Evolutionary conservation across 92 coral and sea anemone species (phyloP).

Genomic region (Meandrina meandrites): DNA sequence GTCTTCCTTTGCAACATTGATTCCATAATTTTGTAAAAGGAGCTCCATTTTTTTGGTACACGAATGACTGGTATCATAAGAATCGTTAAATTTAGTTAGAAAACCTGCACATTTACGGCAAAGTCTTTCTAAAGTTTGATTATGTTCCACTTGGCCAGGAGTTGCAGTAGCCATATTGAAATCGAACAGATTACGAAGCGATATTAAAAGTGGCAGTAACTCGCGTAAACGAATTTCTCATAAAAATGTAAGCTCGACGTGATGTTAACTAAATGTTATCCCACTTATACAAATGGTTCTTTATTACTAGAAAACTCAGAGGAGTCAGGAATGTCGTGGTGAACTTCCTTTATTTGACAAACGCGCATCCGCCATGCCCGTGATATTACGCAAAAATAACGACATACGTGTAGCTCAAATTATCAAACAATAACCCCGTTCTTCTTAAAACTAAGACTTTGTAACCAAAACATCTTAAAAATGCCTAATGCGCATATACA

Average conservation of each 20-base stretch:
- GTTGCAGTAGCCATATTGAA: neutral
- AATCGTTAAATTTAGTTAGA: too few relatives aligned
- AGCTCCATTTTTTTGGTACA: too few relatives aligned
- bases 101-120: neutral
- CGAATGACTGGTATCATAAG: too few relatives aligned
- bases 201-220: neutral
- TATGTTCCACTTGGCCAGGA: neutral
- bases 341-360: constrained; percentile 6
- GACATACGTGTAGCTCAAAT: neutral
- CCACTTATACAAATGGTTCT: neutral
- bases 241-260: neutral
- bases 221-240: neutral
- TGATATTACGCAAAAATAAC: neutral
- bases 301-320: neutral
- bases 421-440: neutral
- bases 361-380: neutral
- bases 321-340: neutral
- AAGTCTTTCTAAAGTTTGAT: neutral
- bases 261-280: neutral
- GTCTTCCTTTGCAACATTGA: too few relatives aligned
- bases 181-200: neutral
- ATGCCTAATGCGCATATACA: neutral
- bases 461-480: constrained; percentile 7
- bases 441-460: neutral
- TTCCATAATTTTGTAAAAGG: too few relatives aligned